Conservation (phyloP, 2,797 vertebrate genomes). For the Loriculus beryllinus region DNA sequence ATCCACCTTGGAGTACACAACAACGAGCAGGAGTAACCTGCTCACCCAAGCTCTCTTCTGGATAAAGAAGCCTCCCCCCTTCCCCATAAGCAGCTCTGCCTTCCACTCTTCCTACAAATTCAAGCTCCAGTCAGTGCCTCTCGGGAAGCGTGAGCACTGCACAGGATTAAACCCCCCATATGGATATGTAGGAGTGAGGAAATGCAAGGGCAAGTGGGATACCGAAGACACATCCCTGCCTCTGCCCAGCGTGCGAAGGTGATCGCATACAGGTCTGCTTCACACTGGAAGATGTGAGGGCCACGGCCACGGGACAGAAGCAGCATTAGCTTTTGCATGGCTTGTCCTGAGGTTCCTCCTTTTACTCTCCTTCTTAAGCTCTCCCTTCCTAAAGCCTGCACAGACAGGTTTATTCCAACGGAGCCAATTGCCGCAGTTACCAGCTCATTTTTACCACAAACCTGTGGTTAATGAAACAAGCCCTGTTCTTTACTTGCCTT, state of each 20-base stretch:
- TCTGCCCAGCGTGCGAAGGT: background rate
- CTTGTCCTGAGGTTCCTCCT: background rate
- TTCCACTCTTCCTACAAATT: background rate
- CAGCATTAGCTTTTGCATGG: background rate
- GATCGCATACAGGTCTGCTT: background rate
- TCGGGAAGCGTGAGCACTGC: rapidly evolving
- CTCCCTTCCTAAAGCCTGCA: background rate
- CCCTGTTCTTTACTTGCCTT: background rate
- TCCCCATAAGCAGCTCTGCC: background rate
- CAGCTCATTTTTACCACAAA: background rate
- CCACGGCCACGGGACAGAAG: background rate
- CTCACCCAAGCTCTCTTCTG: background rate
- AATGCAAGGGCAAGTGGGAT: background rate
- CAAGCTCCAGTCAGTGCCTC: background rate
- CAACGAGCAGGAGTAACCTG: rapidly evolving
- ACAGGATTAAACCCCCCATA: background rate
- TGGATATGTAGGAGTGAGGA: background rate
- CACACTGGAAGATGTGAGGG: background rate
- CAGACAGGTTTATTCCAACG: background rate
- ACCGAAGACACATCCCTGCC: background rate
- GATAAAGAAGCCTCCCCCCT: background rate
- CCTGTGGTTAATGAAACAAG: background rate
- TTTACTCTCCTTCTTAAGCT: background rate
- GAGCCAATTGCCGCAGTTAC: background rate
- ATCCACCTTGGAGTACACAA: background rate